Percentiles rank a stretch among this genome's conserved stretches.
These are phyloP conservation scores for Prunella strophiata DNA, from an alignment of 2,797 vertebrate species.

Conservation along the genomic window DNA sequence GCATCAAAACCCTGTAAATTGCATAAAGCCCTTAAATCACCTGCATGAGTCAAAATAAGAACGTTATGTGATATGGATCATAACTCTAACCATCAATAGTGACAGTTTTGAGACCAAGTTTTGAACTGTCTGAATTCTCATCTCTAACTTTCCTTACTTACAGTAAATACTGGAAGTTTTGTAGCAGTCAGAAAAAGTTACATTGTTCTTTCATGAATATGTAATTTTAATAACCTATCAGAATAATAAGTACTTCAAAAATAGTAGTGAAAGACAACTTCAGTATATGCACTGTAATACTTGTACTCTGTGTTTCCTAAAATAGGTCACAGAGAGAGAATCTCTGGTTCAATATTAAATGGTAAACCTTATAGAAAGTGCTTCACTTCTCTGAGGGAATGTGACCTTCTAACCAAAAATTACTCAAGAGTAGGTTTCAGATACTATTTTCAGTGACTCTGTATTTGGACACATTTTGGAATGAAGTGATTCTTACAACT, in stretches of 20 bases:
- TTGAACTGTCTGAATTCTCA: neutral
- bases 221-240: neutral
- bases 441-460: neutral
- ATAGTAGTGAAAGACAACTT: neutral
- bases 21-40: neutral
- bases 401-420: neutral
- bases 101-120: neutral
- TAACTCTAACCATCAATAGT: neutral
- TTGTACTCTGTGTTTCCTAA: neutral
- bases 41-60: neutral
- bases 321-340: neutral
- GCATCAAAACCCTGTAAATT: neutral
- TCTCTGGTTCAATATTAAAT: neutral
- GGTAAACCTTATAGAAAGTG: neutral
- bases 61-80: neutral
- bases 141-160: neutral
- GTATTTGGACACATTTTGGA: neutral
- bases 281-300: neutral
- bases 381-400: neutral
- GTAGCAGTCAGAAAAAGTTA: neutral
- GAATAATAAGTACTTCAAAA: constrained; percentile 1
- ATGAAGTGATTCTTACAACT: neutral
- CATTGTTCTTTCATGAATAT: neutral
- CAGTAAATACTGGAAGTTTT: neutral
- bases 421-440: neutral